Evolutionary conservation across 2,113 vertebrate species (phyloP), one percentile per base, ranked within the genome.

Genomic region (Spilogale gracilis): DNA sequence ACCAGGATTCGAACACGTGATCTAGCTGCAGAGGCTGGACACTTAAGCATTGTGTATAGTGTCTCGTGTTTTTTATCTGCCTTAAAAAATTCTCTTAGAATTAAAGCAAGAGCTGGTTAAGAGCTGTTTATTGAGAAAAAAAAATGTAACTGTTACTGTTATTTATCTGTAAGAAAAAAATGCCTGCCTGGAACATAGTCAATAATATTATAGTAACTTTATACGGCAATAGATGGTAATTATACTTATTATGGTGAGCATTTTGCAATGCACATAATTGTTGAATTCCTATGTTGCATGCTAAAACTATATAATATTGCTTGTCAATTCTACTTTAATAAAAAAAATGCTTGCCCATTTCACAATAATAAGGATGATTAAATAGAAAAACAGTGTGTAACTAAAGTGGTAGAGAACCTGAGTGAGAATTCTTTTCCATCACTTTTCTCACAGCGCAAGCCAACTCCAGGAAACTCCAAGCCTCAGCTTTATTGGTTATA

Each of bases 101-200:
- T 7, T 30, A 38, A 94, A 43, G 25, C 58, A 89, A 81, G 50
- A 54, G 14, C 50, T 52, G 11, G 30, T 16, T 20, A 86, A 92
- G 60, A 87, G 50, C 25, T 81, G 0, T 65, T 96, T 60, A 69
- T 30, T 48, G 14, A 96, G 94, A 50, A 83, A 88, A 93, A 93
- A 91, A 93, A 92, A 5, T 0, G 50, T 58, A 76, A 88, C 65
- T 45, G 5, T 27, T 82, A 79, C 38, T 85, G 30, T 30, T 74
- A 80, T 86, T 27, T 65, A 63, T 96, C 73, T 86, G 32, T 71
- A 45, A 73, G 45, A 88, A 92, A 73, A 73, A 43, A 79, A 32
- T 56, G 43, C 10, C 4, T 67, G 3, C 50, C 74, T 27, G 27
- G 74, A 50, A 30, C 30, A 50, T 9, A 50, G 74, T 30, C 45